Conservation (phyloP, 1,140 invertebrate species). For the Sinella curviseta region DNA sequence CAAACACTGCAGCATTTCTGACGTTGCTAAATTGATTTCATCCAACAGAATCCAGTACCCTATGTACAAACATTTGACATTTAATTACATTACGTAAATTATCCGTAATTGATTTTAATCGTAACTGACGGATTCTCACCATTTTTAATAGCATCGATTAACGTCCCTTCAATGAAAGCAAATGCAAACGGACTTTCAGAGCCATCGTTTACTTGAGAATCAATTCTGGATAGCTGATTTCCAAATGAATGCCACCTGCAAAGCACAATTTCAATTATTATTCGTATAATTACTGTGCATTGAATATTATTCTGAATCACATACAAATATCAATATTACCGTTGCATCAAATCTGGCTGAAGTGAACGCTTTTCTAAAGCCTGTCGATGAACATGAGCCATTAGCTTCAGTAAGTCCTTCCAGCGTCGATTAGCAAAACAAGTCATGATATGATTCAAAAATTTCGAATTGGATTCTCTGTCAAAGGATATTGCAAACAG, state of each 20-base stretch:
- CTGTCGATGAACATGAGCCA: slow-evolving; percentile 72
- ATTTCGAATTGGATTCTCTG: slow-evolving; percentile 77
- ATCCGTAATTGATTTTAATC: neutral
- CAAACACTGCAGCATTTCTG: slow-evolving; percentile 93
- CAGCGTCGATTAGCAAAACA: slow-evolving; percentile 74
- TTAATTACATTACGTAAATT: neutral
- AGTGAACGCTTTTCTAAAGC: slow-evolving; percentile 57
- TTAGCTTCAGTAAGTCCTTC: slow-evolving; percentile 70
- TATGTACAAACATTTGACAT: slow-evolving; percentile 33
- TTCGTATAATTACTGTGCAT: neutral
- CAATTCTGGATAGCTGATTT: slow-evolving; percentile 56
- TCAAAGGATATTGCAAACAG: slow-evolving; percentile 80
- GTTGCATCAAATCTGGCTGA: slow-evolving; percentile 1
- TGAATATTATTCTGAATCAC: neutral
- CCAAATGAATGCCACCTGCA: slow-evolving; percentile 65
- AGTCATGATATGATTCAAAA: slow-evolving; percentile 74
- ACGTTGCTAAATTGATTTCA: slow-evolving; percentile 95
- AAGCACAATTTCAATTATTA: slow-evolving; percentile 33
- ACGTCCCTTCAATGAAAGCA: slow-evolving; percentile 84
- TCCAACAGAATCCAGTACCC: slow-evolving; percentile 92
- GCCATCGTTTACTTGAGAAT: slow-evolving; percentile 66
- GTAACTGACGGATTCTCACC: slow-evolving; percentile 56
- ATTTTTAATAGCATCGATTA: slow-evolving; percentile 84
- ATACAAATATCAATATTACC: neutral
- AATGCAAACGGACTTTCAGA: slow-evolving; percentile 75